Base-by-base conservation (phyloP, 2,797 vertebrate genomes). In the Coreius guichenoti region DNA sequence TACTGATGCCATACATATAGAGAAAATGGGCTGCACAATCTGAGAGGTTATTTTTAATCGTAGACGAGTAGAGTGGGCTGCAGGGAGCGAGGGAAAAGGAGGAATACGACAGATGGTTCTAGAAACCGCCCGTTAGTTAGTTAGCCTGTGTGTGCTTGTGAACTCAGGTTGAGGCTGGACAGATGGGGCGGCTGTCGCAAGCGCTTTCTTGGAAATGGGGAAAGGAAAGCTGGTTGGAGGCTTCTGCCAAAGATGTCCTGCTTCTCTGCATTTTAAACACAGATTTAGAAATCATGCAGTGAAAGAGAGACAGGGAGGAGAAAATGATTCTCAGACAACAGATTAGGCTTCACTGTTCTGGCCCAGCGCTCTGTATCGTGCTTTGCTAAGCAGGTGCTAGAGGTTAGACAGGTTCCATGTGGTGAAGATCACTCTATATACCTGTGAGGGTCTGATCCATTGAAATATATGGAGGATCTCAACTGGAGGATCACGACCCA, bases 31-130 rank as follows among this genome's bases (percentile, higher is more conserved):
- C 56, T 65, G 39, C 58, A 31, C 51, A 65, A 58, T 75, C 43
- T 21, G 26, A 77, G 65, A 73, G 86, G 77, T 79, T 88, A 88
- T 90, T 88, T 90, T 81, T 88, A 82, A 77, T 82, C 76, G 49
- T 65, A 63, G 33, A 80, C 21, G 33, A 65, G 56, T 77, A 82
- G 87, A 80, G 82, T 31, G 88, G 84, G 89, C 88, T 89, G 88
- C 87, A 90, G 84, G 67, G 85, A 79, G 45, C 39, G 67, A 89
- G 83, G 88, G 89, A 84, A 80, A 86, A 21, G 76, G 67, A 89
- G 92, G 91, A 92, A 93, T 90, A 90, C 85, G 94, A 95, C 95
- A 96, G 95, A 95, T 95, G 95, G 95, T 92, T 92, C 92, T 89
- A 91, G 93, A 94, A 91, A 93, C 91, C 92, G 94, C 93, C 93